Conservation (phyloP, 2,888 invertebrate species). For the Troides helena region DNA sequence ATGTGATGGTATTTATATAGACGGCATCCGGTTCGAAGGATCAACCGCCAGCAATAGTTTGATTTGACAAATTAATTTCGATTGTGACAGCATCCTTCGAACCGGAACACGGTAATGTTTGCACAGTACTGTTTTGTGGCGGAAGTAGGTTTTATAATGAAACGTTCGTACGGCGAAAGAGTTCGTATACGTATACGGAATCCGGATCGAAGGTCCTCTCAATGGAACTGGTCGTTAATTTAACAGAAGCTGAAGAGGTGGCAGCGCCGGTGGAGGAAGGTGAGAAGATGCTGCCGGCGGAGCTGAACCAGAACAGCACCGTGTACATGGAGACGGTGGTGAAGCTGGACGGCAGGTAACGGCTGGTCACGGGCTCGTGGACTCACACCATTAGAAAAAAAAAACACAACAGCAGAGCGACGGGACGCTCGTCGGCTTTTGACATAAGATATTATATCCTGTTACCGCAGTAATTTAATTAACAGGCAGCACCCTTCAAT, state of each 20-base stretch:
- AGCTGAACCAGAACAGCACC: constrained; percentile 38
- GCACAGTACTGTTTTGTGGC: neutral
- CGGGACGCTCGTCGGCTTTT: too few species aligned
- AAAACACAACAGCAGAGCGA: too few species aligned
- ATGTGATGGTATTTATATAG: too few species aligned
- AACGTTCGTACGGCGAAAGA: neutral
- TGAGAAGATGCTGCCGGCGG: constrained; percentile 57
- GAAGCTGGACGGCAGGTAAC: constrained; percentile 40
- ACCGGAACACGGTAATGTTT: too few species aligned
- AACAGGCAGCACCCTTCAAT: too few species aligned
- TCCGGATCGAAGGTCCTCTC: neutral
- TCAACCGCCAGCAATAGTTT: too few species aligned
- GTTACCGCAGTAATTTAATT: too few species aligned
- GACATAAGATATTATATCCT: too few species aligned
- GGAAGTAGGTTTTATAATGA: neutral
- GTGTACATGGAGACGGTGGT: constrained; percentile 61
- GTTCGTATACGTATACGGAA: too few species aligned
- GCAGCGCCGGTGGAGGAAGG: constrained; percentile 46
- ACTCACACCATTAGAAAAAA: neutral
- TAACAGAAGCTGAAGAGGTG: constrained; percentile 35
- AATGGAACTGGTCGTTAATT: neutral
- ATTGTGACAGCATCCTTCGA: too few species aligned
- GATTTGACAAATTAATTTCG: too few species aligned
- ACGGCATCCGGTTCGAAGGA: too few species aligned
- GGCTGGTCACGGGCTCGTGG: neutral